Evolutionary conservation across 2,797 vertebrate genomes (phyloP), one percentile per base, ranked within the genome.

Genomic region (Anguilla obscura): DNA sequence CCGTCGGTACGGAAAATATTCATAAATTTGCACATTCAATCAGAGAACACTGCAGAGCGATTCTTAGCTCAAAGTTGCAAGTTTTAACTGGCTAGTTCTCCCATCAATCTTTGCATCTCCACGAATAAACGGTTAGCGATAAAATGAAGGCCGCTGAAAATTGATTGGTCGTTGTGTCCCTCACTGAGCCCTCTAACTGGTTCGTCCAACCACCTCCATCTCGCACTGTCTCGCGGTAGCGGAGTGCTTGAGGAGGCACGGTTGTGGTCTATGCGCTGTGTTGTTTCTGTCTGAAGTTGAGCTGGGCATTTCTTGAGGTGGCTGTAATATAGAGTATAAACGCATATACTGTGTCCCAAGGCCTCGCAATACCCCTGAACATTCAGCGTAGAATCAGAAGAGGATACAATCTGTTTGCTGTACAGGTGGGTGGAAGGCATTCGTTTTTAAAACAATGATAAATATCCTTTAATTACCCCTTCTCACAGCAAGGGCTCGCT

Each of bases 141-240:
- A 40, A 86, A 69, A 12, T 9, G 8, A n/a, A 56, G 40, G 40
- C 56, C 58, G 80, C 89, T 84, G 27, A 33, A 21, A 45, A 80
- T 36, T 87, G 45, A 88, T 88, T 91, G 90, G 90, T 27, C 58
- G 0, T 45, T 40, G 74, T 33, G 7, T 21, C 21, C 16, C 69
- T 79, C 50, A 52, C 0, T 56, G 63, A 3, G 60, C 33, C 0
- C 85, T 93, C 36, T 94, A 89, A 94, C 92, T 95, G 95, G 94
- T 82, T 36, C 5, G 0, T 14, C 2, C 10, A 58, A 6, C 84
- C 30, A 12, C 76, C 16, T n/a, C 87, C 71, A 16, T 93, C 91
- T 91, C 93, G 91, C 48, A 0, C 0, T 76, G 0, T 94, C 91
- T 95, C 95, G 95, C 95, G 95, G 91, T 91, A 88, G 0, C 80